Percentiles rank a stretch among this genome's conserved stretches.
Evolutionary conservation across 2,888 invertebrate genomes (phyloP).

Genomic region (Ditula angustiorana): DNA sequence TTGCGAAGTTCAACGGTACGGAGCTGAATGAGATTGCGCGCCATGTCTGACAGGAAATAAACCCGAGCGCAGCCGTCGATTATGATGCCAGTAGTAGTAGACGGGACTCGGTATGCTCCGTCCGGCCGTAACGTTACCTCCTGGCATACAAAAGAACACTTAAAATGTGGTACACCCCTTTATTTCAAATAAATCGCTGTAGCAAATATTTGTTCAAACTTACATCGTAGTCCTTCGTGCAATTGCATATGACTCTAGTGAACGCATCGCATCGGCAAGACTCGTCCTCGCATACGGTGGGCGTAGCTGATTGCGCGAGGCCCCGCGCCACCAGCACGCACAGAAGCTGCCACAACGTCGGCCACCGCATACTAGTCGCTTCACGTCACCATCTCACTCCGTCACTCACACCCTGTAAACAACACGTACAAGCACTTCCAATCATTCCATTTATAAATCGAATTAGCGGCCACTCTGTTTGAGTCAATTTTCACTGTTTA

Average conservation of each 20-base stretch:
- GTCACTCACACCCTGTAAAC: constrained; percentile 55
- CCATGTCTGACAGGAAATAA: constrained; percentile 84
- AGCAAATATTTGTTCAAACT: constrained; percentile 3
- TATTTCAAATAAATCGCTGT: neutral
- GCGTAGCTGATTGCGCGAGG: constrained; percentile 61
- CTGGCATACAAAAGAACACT: constrained; percentile 63
- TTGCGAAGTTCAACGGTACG: constrained; percentile 87
- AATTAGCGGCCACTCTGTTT: neutral
- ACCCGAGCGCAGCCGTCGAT: constrained; percentile 88
- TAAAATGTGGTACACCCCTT: neutral
- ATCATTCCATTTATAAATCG: neutral
- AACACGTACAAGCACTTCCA: constrained; percentile 5
- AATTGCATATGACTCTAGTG: constrained; percentile 85
- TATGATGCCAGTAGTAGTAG: constrained; percentile 85
- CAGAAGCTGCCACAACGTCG: constrained; percentile 68
- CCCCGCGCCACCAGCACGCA: constrained; percentile 60
- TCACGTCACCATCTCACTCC: constrained; percentile 78
- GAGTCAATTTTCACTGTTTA: neutral
- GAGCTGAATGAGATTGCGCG: constrained; percentile 86
- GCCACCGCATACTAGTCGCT: constrained; percentile 64
- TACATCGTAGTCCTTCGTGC: constrained; percentile 79
- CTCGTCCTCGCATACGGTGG: constrained; percentile 81
- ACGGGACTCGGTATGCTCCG: constrained; percentile 81
- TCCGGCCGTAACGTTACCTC: constrained; percentile 86
- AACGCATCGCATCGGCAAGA: constrained; percentile 85